These are phyloP conservation scores for Cryptophagus acutangulus DNA, from an alignment of 2,888 invertebrate genomes.

Conservation along the genomic window DNA sequence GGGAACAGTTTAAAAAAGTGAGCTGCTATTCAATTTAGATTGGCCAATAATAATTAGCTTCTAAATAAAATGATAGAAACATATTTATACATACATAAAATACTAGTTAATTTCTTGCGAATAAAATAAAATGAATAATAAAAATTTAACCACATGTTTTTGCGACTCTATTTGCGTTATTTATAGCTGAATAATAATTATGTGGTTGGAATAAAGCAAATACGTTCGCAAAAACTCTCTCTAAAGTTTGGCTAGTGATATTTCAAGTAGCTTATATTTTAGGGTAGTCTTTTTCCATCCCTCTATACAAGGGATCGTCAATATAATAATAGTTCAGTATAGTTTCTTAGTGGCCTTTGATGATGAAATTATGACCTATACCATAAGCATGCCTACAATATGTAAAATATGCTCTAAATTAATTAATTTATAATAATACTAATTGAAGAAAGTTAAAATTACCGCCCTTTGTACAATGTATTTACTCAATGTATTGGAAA, in stretches of 20 bases:
- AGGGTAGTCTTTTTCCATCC: conserved; percentile 38
- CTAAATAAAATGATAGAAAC: too few species aligned
- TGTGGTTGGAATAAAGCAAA: too few species aligned
- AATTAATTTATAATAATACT: neutral
- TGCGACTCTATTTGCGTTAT: too few species aligned
- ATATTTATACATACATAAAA: too few species aligned
- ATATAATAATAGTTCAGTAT: conserved; percentile 23
- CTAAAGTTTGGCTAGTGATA: conserved; percentile 43
- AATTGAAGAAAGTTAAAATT: conserved; percentile 20
- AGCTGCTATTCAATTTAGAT: conserved; percentile 31
- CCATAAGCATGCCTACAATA: conserved; percentile 7
- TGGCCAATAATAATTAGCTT: conserved; percentile 35
- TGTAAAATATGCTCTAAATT: conserved; percentile 17
- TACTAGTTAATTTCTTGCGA: too few species aligned
- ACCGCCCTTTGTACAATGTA: conserved; percentile 32
- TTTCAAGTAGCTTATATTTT: conserved; percentile 33
- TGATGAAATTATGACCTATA: conserved; percentile 17
- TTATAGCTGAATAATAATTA: too few species aligned
- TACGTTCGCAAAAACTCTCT: too few species aligned
- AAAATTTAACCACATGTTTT: too few species aligned
- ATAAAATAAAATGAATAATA: too few species aligned
- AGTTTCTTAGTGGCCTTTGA: conserved; percentile 43
- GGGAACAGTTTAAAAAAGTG: conserved; percentile 30
- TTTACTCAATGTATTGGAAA: conserved; percentile 27
- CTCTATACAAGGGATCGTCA: conserved; percentile 42